Conservation (phyloP, 2,113 vertebrate genomes). For the Potamarius usumacintae region DNA sequence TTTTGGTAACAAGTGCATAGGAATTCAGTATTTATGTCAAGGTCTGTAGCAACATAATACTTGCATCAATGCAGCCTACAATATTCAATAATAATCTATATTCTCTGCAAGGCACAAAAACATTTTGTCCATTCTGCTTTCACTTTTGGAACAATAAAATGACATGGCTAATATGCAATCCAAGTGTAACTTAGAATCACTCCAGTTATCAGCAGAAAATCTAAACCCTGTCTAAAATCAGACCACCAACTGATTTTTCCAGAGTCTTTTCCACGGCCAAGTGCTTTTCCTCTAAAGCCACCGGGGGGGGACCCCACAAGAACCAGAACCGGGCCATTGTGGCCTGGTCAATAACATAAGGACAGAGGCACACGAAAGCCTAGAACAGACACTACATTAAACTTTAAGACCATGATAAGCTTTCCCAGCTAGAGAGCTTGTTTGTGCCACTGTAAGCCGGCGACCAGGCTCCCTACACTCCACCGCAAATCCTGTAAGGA, state of each 20-base stretch:
- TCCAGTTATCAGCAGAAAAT: slow-evolving; percentile 17
- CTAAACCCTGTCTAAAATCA: not conserved
- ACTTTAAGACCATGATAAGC: not conserved
- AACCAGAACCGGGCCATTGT: not conserved
- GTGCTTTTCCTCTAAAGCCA: not conserved
- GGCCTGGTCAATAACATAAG: not conserved
- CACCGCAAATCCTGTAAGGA: slow-evolving; percentile 61
- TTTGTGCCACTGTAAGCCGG: slow-evolving; percentile 9
- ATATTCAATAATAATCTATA: not conserved
- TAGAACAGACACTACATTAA: slow-evolving; percentile 1
- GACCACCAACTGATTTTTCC: slow-evolving; percentile 5
- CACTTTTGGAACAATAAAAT: not conserved
- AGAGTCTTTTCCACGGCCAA: not conserved
- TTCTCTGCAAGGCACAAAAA: not conserved
- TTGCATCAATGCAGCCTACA: not conserved
- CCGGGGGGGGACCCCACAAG: not conserved
- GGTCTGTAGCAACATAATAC: not conserved
- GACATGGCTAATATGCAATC: not conserved
- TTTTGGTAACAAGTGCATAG: not conserved
- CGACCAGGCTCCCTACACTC: slow-evolving; percentile 34
- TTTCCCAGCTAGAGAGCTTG: not conserved
- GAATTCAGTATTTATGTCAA: not conserved
- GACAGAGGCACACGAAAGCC: not conserved
- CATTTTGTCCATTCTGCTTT: not conserved
- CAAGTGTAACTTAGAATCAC: not conserved